A percentile compares a stretch with the other conserved stretches of the same genome.
Evolutionary conservation across 2,888 invertebrate species (phyloP).

Genomic region (Sialis fuliginosa): DNA sequence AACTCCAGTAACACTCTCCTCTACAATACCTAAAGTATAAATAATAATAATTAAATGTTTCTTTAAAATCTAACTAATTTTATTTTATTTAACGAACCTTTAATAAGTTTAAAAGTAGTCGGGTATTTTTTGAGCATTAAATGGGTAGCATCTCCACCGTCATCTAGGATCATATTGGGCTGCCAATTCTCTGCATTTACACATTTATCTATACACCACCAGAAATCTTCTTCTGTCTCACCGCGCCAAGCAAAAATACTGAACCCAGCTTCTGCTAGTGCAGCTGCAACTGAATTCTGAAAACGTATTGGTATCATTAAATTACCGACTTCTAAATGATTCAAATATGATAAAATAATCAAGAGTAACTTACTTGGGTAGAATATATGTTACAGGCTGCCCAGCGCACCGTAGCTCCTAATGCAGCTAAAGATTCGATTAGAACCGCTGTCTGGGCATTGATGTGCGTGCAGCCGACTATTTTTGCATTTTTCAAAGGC

Average conservation of each 20-base stretch:
- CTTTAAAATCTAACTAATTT: neutral
- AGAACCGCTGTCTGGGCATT: constrained; percentile 96
- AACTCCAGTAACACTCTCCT: constrained; percentile 96
- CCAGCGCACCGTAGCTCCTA: constrained; percentile 89
- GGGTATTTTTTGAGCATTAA: constrained; percentile 92
- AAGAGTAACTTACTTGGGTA: constrained; percentile 48
- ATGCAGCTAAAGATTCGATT: constrained; percentile 72
- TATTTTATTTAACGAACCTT: constrained; percentile 31
- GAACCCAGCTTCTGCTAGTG: constrained; percentile 76
- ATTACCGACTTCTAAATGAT: neutral
- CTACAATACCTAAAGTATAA: constrained; percentile 61
- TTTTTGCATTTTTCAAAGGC: constrained; percentile 84
- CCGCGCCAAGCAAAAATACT: constrained; percentile 94
- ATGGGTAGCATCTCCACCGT: constrained; percentile 94
- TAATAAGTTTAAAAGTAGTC: constrained; percentile 81
- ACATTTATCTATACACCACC: constrained; percentile 98
- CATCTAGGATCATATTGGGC: constrained; percentile 95
- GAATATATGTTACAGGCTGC: constrained; percentile 97
- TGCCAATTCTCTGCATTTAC: constrained; percentile 86
- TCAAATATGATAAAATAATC: neutral
- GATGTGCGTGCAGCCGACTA: constrained; percentile 93
- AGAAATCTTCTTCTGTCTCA: constrained; percentile 94
- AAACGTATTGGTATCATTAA: constrained; percentile 5
- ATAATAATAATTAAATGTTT: constrained; percentile 6
- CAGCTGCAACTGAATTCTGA: constrained; percentile 92